Evolutionary conservation across 2,113 vertebrate species (phyloP), one percentile per base, ranked within the genome.

Genomic region (Macrotus californicus): DNA sequence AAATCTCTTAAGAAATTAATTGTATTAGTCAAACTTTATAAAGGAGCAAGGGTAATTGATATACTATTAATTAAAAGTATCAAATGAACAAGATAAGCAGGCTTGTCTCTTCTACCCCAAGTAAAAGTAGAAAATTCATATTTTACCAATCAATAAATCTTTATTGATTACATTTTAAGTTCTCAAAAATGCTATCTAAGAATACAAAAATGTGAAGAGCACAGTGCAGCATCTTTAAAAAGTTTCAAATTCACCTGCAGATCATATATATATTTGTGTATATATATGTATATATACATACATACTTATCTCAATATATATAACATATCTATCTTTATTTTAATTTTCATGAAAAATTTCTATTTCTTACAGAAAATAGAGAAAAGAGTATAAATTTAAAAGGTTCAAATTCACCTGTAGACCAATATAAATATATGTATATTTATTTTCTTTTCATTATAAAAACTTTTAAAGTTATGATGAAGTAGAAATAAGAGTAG

Each of bases 11-110:
- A 70, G 54, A 95, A 94, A 80, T 89, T 86, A 95, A 75, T 92
- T 83, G 14, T 70, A 76, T 83, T 73, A 67, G 52, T 77, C 26
- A 94, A 80, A 76, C 43, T 87, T 80, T 75, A 84, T 77, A 48
- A 94, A 75, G 41, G 24, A 83, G 11, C 54, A 67, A 70, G 39
- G 46, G 31, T 96, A 48, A 39, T 64, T 79, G 41, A 81, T 96
- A 95, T 26, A 59, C 39, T 80, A 59, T 46, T 96, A 90, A 94
- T 94, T 85, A 87, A 89, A 94, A 93, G 48, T 2, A 80, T 89
- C 34, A 50, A 43, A 13, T 89, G 69, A 91, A 73, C 13, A 82
- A 76, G 18, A 61, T 75, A 86, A 83, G 6, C 10, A 95, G 36
- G 6, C 0, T 34, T 89, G 48, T 83, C 56, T 96, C 24, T 18